These are phyloP conservation scores for Pentalonia nigronervosa DNA, from an alignment of 1,140 invertebrate genomes.

Conservation along the genomic window DNA sequence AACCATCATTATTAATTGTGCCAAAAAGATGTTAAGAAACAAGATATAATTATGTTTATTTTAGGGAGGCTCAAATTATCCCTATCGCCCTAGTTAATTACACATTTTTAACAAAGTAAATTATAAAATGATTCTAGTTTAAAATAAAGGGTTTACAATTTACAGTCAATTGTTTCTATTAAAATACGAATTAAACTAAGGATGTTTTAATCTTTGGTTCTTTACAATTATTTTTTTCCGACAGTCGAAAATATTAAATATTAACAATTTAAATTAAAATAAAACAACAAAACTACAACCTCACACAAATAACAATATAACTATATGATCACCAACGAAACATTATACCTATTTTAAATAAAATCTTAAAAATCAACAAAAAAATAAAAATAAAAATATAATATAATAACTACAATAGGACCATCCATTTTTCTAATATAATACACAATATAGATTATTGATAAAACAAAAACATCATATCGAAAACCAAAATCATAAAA, in stretches of 20 bases:
- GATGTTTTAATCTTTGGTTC: conserved; percentile 27
- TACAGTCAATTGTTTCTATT: background rate
- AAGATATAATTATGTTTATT: background rate
- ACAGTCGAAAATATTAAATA: background rate
- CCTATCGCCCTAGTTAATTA: background rate
- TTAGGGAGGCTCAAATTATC: background rate
- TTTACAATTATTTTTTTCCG: background rate
- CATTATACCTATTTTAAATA: conserved; percentile 12
- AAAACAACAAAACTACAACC: conserved; percentile 39
- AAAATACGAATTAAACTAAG: conserved; percentile 5
- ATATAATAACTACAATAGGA: conserved; percentile 49
- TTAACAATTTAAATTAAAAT: conserved; percentile 25
- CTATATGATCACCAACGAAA: conserved; percentile 21
- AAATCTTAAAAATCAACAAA: conserved; percentile 52
- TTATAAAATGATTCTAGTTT: conserved; percentile 8
- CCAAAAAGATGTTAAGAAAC: background rate
- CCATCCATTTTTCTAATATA: conserved; percentile 30
- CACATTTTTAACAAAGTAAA: background rate
- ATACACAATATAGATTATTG: conserved; percentile 41
- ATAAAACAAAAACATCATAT: conserved; percentile 42
- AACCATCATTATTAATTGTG: background rate
- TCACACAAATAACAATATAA: conserved; percentile 28
- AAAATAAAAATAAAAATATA: conserved; percentile 49
- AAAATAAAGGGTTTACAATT: background rate
- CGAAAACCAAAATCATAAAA: conserved; percentile 44